Evolutionary conservation across 2,888 invertebrate genomes (phyloP), one percentile per base, ranked within the genome.

Genomic region (Mythimna impura): DNA sequence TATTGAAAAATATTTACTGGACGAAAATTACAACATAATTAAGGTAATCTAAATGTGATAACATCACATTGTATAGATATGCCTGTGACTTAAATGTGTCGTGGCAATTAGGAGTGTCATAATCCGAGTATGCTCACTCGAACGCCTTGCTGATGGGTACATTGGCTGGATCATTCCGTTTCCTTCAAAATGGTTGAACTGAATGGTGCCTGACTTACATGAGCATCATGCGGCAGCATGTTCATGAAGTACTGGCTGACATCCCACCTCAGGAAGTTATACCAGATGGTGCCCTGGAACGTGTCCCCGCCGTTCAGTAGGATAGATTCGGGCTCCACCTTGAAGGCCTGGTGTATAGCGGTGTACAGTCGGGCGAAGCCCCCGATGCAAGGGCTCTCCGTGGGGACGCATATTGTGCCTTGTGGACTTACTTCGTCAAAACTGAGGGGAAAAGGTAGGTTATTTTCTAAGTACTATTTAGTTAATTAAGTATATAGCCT

Each of bases 181-280:
- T 3, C 3, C 14, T 3, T 14, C 43, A 43, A 12, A 43, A 43
- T 12, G 43, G 43, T 43, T 1, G 43, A 43, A 12, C 43, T 43
- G 43, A 43, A n/a, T n/a, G n/a, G n/a, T n/a, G n/a, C n/a, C n/a
- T n/a, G 22, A 43, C 95, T 94, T 91, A 98, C 98, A 96, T 98
- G 97, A 7, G 97, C 98, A 87, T 98, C 98, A 84, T 98, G 97
- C 2, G 97, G 97, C 69, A 98, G 89, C 91, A 97, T 94, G 89
- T 98, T 98, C 94, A 98, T 97, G 88, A 99, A 98, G 84, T 94
- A 90, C 65, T 97, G 97, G 0, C 97, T 97, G 20, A 97, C 97
- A 85, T 97, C 97, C 97, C 98, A 98, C 74, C 97, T 94, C 64
- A 97, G 96, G 71, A 98, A 92, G 86, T 97, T 97, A 92, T 98